Percentiles rank a stretch among this genome's conserved stretches.
Evolutionary conservation across 1,140 invertebrate genomes (phyloP).

Genomic region (Dreissena polymorpha): DNA sequence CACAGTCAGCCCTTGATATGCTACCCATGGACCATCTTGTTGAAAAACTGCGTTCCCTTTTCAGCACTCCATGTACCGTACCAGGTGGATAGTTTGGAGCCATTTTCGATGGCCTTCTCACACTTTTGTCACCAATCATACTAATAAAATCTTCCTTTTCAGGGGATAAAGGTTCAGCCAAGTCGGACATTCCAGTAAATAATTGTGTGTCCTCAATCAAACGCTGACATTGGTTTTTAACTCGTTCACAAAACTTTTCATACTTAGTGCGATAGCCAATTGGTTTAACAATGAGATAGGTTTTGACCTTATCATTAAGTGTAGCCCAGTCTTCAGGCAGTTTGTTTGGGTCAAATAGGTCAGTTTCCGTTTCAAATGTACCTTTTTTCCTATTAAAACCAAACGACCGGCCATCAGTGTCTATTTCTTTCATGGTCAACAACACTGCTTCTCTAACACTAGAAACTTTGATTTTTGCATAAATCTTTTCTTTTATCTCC

Average conservation of each 20-base stretch:
- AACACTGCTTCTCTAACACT: constrained; percentile 40
- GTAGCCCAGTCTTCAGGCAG: constrained; percentile 51
- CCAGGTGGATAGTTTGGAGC: not conserved
- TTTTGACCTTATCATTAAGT: constrained; percentile 43
- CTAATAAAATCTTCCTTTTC: constrained; percentile 24
- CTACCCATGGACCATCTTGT: constrained; percentile 43
- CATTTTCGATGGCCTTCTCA: not conserved
- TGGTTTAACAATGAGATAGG: constrained; percentile 36
- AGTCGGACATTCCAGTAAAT: constrained; percentile 3
- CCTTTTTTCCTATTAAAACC: constrained; percentile 52
- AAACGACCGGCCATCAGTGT: constrained; percentile 38
- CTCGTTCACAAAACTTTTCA: constrained; percentile 42
- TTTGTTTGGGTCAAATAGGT: constrained; percentile 39
- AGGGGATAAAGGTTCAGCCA: not conserved
- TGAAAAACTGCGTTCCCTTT: not conserved
- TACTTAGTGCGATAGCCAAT: constrained; percentile 29
- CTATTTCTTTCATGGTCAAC: constrained; percentile 40
- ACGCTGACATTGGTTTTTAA: constrained; percentile 36
- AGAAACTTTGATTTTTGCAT: constrained; percentile 44
- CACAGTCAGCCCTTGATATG: constrained; percentile 21
- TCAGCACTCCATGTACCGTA: not conserved
- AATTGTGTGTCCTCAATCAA: constrained; percentile 41
- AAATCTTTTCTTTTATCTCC: constrained; percentile 43
- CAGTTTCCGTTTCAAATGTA: constrained; percentile 48
- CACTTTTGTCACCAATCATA: constrained; percentile 2